Conservation (phyloP, 2,888 invertebrate species). For the Tethea ocularis region DNA sequence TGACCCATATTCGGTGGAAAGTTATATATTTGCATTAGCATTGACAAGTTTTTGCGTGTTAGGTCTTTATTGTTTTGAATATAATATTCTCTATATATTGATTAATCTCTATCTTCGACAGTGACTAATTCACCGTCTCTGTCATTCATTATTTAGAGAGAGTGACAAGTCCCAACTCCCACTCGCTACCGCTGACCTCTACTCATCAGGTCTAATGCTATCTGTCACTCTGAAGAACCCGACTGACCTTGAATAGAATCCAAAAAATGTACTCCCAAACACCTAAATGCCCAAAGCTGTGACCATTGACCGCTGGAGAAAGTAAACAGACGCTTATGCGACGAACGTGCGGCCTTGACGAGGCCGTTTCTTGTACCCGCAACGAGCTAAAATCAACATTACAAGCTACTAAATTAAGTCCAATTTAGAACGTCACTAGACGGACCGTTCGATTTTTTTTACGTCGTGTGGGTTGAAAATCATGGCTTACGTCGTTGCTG, state of each 20-base stretch:
- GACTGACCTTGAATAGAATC: conserved; percentile 60
- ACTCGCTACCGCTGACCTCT: not conserved
- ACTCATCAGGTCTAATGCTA: conserved; percentile 10
- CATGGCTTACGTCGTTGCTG: conserved; percentile 36
- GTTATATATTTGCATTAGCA: not conserved
- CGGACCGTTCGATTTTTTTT: conserved; percentile 43
- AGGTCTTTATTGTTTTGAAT: not conserved
- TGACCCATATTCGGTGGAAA: conserved; percentile 2
- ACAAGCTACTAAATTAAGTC: conserved; percentile 38
- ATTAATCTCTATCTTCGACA: not conserved
- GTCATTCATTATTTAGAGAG: not conserved
- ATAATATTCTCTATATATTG: too few species aligned
- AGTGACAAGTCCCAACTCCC: conserved; percentile 2
- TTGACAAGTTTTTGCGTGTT: not conserved
- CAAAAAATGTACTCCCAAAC: conserved; percentile 42
- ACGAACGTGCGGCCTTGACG: conserved; percentile 71
- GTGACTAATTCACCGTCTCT: not conserved
- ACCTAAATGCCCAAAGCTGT: conserved; percentile 47
- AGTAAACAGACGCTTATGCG: conserved; percentile 65
- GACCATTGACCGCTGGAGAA: conserved; percentile 78
- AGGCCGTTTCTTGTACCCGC: conserved; percentile 50
- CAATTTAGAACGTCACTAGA: conserved; percentile 43
- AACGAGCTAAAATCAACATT: conserved; percentile 41
- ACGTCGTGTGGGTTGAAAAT: conserved; percentile 28
- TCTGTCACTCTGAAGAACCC: conserved; percentile 19